Base-by-base conservation (phyloP, 2,797 vertebrate species). In the Echeneis naucrates region DNA sequence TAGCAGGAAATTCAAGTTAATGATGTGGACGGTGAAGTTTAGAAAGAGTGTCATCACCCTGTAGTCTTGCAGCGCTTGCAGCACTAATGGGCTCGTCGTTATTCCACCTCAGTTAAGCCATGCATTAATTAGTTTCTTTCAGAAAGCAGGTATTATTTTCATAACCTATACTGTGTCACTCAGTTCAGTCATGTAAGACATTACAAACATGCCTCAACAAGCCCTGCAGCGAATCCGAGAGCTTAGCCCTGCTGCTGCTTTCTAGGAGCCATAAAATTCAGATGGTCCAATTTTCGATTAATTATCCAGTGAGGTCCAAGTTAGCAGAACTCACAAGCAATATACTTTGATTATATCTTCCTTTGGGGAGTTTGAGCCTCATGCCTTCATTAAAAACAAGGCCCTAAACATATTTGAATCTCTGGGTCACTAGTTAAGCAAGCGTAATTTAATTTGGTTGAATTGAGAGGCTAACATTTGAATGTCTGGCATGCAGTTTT, bases 141-240 rank as follows among this genome's bases (percentile, higher is more conserved):
- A 68, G 68, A 58, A 82, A 84, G 79, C 83, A 87, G 76, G 79
- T 88, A 82, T 80, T 89, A 83, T 81, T 88, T 81, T 76, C 64
- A 74, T 80, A 72, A 83, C 67, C 75, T 87, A 42, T 55, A 64
- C 63, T 27, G 58, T 80, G 80, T 75, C 73, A 72, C 72, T 87
- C 71, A 73, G 64, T 87, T 90, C 82, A 85, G 59, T 83, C 77
- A 68, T 83, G 82, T 87, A 81, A 81, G 77, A 65, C 81, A 77
- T 78, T 55, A 61, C 75, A 85, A 88, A 87, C 84, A 88, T 72
- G 85, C 64, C 69, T 85, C 45, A 27, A 75, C 73, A 69, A 71
- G 73, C 44, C 38, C 32, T 63, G 12, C 65, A 17, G 63, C 64
- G 74, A 75, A 69, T 50, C 45, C 14, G 1, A 42, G 40, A 82